These are phyloP conservation scores for Patagioenas fasciata DNA, from an alignment of 2,113 vertebrate genomes.

Conservation along the genomic window DNA sequence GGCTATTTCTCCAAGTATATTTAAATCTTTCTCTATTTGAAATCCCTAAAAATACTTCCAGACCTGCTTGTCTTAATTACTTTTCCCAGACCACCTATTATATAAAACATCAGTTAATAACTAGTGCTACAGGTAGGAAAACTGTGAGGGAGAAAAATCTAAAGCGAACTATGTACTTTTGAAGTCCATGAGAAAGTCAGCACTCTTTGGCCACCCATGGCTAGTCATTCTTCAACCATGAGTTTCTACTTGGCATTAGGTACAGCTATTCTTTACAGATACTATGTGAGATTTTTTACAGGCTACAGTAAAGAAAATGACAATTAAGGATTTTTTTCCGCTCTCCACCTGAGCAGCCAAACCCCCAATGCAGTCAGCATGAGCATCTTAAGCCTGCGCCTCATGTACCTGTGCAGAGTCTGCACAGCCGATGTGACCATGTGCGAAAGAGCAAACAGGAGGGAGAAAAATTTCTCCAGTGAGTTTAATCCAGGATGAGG, in stretches of 20 bases:
- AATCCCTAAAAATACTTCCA: not conserved
- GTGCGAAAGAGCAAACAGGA: not conserved
- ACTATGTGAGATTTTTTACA: not conserved
- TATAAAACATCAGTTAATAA: not conserved
- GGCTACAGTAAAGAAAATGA: not conserved
- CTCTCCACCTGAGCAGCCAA: not conserved
- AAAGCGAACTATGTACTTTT: not conserved
- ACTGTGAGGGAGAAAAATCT: not conserved
- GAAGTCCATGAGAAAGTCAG: not conserved
- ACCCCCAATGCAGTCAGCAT: rapidly evolving
- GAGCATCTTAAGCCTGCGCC: not conserved
- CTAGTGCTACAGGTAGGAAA: not conserved
- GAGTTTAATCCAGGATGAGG: not conserved
- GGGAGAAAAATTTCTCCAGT: not conserved
- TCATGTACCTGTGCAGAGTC: rapidly evolving
- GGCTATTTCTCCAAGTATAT: not conserved
- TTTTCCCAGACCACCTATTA: not conserved
- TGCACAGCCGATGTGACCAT: rapidly evolving
- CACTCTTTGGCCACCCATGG: not conserved
- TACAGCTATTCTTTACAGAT: not conserved
- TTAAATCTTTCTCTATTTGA: not conserved
- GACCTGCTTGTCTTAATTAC: not conserved
- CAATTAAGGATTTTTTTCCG: not conserved
- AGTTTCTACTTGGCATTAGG: not conserved
- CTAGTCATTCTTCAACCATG: not conserved